Base-by-base conservation (phyloP, 2,797 vertebrate species). In the Sternotherus odoratus region DNA sequence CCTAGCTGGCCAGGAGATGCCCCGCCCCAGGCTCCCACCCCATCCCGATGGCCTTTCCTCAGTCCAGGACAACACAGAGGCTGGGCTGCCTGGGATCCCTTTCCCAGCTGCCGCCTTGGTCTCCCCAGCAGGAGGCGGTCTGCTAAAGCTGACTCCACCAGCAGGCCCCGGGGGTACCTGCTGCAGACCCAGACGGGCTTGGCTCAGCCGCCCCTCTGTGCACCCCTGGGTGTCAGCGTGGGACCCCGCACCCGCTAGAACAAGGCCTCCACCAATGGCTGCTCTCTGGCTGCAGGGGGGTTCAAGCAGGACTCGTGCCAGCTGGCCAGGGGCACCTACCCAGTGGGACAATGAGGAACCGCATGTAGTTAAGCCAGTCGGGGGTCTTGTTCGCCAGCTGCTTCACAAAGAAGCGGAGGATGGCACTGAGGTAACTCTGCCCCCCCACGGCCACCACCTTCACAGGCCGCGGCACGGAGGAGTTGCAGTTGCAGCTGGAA, bases 401-500 rank as follows among this genome's bases (percentile, higher is more conserved):
- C 82, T 98, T 99, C 97, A 99, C 99, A 1, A 99, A 99, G 97
- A 99, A 99, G 93, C 99, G 98, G 94, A 99, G 97, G 95, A 99
- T 98, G 95, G 99, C 98, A 11, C 98, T 98, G 74, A 99, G 98
- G 97, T 99, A 99, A 81, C 98, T 99, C 97, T 99, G 99, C 60
- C 98, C 95, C 11, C 99, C 99, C 49, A 99, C 98, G 0, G 98
- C 99, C 0, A 98, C 98, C 96, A 99, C 98, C 97, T 99, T 99
- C 95, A 99, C 98, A 0, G 99, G 98, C 60, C 98, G 90, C 1
- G 99, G 99, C 98, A 99, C 99, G 82, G 98, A 98, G 1, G 99
- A 98, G 97, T 99, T 99, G 95, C 98, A 99, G 98, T 99, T 99
- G 97, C 99, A 99, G 98, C 99, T 99, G 92, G 26, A 24, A 69